Evolutionary conservation across 2,797 vertebrate genomes (phyloP).

Genomic region (Thalassophryne amazonica): DNA sequence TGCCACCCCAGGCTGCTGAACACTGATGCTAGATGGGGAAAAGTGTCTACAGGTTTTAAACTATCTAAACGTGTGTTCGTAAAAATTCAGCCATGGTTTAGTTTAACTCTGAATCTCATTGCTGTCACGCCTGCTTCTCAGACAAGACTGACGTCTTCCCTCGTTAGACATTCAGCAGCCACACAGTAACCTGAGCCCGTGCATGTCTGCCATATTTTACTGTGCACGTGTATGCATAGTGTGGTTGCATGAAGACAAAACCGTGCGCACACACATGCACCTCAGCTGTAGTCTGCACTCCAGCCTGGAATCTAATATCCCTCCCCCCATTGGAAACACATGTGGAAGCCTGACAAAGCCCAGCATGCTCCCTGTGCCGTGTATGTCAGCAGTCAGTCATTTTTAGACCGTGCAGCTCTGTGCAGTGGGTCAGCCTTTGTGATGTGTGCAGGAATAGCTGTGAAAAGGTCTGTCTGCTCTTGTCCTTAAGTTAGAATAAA

Average conservation of each 20-base stretch:
- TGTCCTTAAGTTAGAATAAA: background rate
- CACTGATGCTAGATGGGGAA: too few species aligned
- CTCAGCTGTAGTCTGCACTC: conserved; percentile 47
- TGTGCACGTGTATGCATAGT: background rate
- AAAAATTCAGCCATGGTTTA: conserved; percentile 59
- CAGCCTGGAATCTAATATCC: conserved; percentile 52
- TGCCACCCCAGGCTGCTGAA: too few species aligned
- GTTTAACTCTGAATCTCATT: conserved; percentile 65
- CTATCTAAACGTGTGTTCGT: conserved; percentile 22
- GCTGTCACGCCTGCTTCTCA: conserved; percentile 63
- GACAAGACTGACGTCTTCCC: conserved; percentile 67
- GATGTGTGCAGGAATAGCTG: conserved; percentile 22
- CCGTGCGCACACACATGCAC: conserved; percentile 3
- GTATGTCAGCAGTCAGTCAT: conserved; percentile 64
- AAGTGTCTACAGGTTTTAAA: conserved; percentile 10
- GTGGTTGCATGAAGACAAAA: conserved; percentile 27
- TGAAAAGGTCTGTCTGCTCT: background rate
- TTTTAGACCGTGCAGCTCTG: background rate
- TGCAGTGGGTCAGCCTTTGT: conserved; percentile 1
- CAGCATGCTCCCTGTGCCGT: conserved; percentile 59
- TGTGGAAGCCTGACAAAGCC: conserved; percentile 68
- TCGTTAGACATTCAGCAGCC: conserved; percentile 74
- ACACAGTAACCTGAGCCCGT: conserved; percentile 57
- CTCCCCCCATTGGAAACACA: conserved; percentile 72
- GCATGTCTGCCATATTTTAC: background rate